These are phyloP conservation scores for Batillaria attramentaria DNA, from an alignment of 1,140 invertebrate genomes.

Conservation along the genomic window DNA sequence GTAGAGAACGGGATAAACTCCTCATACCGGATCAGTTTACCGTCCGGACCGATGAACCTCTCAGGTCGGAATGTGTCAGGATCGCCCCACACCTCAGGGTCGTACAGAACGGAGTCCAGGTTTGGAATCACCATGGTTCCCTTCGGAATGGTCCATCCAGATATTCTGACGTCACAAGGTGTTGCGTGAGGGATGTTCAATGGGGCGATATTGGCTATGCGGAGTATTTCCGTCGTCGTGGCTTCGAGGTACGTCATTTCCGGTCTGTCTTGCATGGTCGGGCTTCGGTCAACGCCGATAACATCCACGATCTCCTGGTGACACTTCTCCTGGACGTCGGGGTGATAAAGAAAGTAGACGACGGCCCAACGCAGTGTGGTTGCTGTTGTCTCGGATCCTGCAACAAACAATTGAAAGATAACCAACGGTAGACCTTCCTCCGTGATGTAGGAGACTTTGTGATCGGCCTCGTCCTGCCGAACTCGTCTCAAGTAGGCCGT, in stretches of 20 bases:
- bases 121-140: slow-evolving; percentile 68
- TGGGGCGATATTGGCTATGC: slow-evolving; percentile 67
- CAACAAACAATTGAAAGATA: too few species aligned
- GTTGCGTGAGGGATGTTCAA: slow-evolving; percentile 68
- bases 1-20: slow-evolving; percentile 35
- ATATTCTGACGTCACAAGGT: slow-evolving; percentile 55
- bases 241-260: slow-evolving; percentile 56
- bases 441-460: too few species aligned
- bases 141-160: slow-evolving; percentile 66
- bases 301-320: slow-evolving; percentile 92
- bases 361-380: too few species aligned
- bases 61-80: slow-evolving; percentile 81
- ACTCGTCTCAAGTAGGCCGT: too few species aligned
- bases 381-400: too few species aligned
- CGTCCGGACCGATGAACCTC: slow-evolving; percentile 70
- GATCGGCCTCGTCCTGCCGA: too few species aligned
- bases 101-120: slow-evolving; percentile 65
- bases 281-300: too few species aligned
- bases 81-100: slow-evolving; percentile 76
- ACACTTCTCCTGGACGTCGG: slow-evolving; percentile 82
- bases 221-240: slow-evolving; percentile 64
- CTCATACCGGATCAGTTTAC: slow-evolving; percentile 13
- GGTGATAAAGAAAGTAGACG: slow-evolving; percentile 78
- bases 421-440: too few species aligned
- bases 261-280: slow-evolving; percentile 82